Evolutionary conservation across 2,113 vertebrate species (phyloP), one percentile per base, ranked within the genome.

Genomic region (Daubentonia madagascariensis): DNA sequence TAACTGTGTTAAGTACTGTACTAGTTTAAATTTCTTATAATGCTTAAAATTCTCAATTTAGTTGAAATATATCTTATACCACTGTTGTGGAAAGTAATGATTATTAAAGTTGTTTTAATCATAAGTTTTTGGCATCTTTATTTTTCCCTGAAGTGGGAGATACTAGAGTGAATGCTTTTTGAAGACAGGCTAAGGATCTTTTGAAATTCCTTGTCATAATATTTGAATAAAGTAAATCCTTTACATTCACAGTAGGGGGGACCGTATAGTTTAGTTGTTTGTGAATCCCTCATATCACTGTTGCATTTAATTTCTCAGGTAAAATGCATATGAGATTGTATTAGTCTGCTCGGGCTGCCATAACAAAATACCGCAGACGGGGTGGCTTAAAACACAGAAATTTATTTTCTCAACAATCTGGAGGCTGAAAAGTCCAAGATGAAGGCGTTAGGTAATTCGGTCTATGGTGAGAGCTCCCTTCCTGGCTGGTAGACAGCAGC

Each of bases 81-180:
- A 48, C 14, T 78, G 8, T 37, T 92, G 61, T 78, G 14, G 48
- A 89, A 85, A 89, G n/a, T 17, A 14, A 5, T 89, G 10, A 78
- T 70, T 76, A 18, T 75, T 81, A 30, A 92, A 92, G 63, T 54
- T 89, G 1, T 79, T 92, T 89, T 52, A 87, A 45, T 79, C 52
- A 70, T 11, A 45, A 92, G 37, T 13, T 48, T 88, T 92, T 23
- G 0, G 16, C 79, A 65, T 57, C 23, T 18, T 54, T 76, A 50
- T 89, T 54, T 79, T 85, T 52, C 37, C 28, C 25, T 63, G 22
- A 22, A 63, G 2, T 13, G 6, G 12, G 16, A 1, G 12, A 79
- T 70, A 9, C 28, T 25, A 22, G 45, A 84, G 45, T 65, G 52
- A 65, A 73, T 65, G 32, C 32, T 1, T 35, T 85, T 40, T 72